Base-by-base conservation (phyloP, 2,888 invertebrate genomes). In the Cordylochernes scorpioides region DNA sequence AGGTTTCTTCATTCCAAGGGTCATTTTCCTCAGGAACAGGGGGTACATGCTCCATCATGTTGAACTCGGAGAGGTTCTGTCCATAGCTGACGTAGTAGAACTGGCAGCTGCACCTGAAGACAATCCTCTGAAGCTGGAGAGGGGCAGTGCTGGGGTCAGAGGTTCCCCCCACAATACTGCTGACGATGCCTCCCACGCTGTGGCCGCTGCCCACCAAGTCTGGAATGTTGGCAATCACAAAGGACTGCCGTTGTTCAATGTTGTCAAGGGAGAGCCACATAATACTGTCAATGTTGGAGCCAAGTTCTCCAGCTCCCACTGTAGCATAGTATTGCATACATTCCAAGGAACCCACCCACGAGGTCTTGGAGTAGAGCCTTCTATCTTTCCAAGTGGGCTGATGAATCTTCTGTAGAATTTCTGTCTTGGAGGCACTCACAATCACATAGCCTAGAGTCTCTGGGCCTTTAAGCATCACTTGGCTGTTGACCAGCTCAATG, bases 261-360 rank as follows among this genome's bases (percentile, higher is more conserved):
- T 86, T 80, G 43, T 86, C 84, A 25, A 82, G 67, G 0, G 75
- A 74, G 42, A 97, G 61, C 94, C 94, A 97, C 62, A 84, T 78
- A 42, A 94, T 84, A 36, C 47, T 45, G 32, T 51, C 49, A 18
- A 36, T 34, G 4, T 31, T 36, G 5, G 38, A 27, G 21, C 37
- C 35, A 8, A 44, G 35, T 10, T 33, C 35, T 12, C 46, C 44
- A 3, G 75, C 77, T 50, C 73, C 74, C 27, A 94, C 86, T 6
- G 97, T 97, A 8, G 94, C 94, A 59, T 94, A 97, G 59, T 97
- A 97, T 64, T 94, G 94, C 84, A 97, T 86, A 54, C 91, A 86
- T 48, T 80, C 77, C 8, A 97, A 60, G 29, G 75, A 69, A 13
- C 91, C 91, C 38, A 75, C 70, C 88, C 94, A 94, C 0, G 91